phyloP scores from a whole-genome alignment of 2,888 invertebrate genomes.

The Drosophila atripex region DNA sequence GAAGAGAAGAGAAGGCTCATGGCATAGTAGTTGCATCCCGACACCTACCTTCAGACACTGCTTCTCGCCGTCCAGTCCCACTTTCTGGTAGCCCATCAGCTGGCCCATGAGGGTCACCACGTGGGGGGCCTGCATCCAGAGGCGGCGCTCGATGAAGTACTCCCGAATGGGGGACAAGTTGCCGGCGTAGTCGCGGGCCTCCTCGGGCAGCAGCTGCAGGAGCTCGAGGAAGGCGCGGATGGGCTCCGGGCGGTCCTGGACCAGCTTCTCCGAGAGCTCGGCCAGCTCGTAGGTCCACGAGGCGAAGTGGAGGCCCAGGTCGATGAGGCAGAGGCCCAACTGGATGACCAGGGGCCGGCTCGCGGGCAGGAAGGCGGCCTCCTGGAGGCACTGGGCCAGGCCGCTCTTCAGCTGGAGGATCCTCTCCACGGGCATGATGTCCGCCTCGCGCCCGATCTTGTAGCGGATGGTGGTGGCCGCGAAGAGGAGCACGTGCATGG shows the following conservation, averaged over 20 bases:
- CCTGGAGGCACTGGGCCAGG: not conserved
- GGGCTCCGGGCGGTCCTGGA: not conserved
- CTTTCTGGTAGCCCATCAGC: not conserved
- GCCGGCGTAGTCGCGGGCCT: not conserved
- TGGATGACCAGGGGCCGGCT: not conserved
- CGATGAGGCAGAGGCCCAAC: not conserved
- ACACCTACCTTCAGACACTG: not conserved
- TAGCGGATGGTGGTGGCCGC: not conserved
- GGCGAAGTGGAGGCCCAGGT: not conserved
- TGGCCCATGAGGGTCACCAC: not conserved
- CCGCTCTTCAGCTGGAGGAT: not conserved
- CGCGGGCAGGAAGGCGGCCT: not conserved
- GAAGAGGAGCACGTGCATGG: constrained; percentile 1
- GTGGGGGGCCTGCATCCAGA: not conserved
- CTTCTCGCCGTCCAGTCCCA: not conserved
- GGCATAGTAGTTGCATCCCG: too few relatives aligned
- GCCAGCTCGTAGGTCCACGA: not conserved
- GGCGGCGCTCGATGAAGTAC: not conserved
- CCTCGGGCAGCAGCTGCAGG: not conserved
- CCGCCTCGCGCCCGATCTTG: not conserved
- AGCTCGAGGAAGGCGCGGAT: not conserved
- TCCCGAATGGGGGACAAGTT: not conserved
- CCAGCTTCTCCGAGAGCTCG: not conserved
- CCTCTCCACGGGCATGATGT: not conserved
- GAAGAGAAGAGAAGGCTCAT: not conserved